Conservation (phyloP, 2,797 vertebrate genomes). For the Harpagifer antarcticus region DNA sequence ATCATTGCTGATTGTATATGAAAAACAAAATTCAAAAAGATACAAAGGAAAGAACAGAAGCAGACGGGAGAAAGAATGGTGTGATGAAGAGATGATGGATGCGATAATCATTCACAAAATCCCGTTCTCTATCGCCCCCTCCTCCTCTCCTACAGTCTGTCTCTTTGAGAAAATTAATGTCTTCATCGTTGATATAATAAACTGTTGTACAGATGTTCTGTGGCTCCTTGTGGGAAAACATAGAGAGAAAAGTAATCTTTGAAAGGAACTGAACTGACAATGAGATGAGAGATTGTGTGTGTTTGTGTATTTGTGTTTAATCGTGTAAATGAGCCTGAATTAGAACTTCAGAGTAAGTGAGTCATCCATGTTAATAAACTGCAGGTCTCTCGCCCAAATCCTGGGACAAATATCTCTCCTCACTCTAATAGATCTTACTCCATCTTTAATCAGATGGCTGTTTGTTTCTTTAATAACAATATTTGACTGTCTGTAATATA, state of each 20-base stretch:
- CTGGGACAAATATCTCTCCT: constrained; percentile 20
- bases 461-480: constrained; percentile 66
- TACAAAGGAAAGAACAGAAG: neutral
- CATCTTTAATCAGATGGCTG: constrained; percentile 48
- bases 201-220: constrained; percentile 56
- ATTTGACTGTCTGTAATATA: constrained; percentile 38
- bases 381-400: constrained; percentile 38
- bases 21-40: neutral
- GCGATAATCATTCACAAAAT: constrained; percentile 33
- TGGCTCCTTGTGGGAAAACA: constrained; percentile 39
- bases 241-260: constrained; percentile 46
- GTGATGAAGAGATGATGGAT: constrained; percentile 38
- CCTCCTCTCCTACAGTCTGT: constrained; percentile 25
- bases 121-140: neutral
- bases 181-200: constrained; percentile 55
- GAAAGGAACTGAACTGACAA: constrained; percentile 56
- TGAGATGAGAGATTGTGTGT: constrained; percentile 26
- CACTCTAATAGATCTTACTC: constrained; percentile 43
- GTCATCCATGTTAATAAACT: constrained; percentile 63
- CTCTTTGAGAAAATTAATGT: constrained; percentile 58
- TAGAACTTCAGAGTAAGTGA: constrained; percentile 25
- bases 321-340: constrained; percentile 55
- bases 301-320: constrained; percentile 11
- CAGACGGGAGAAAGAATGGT: neutral
- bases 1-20: no score